Conservation (phyloP, 2,888 invertebrate species). For the Harmothoe impar region DNA sequence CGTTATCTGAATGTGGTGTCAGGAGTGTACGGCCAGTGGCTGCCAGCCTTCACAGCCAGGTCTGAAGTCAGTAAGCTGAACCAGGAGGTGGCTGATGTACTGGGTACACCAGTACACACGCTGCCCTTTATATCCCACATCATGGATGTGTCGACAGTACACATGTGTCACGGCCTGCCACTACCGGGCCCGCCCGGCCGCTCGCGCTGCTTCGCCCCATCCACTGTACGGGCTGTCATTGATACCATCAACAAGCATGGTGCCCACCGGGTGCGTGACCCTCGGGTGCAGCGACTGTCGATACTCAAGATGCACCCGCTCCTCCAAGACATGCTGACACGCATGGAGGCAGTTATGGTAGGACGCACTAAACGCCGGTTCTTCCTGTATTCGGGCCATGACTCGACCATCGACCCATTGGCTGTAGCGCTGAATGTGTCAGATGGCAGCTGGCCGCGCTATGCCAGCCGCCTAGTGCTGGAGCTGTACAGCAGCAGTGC, state of each 20-base stretch:
- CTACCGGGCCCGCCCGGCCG: constrained; percentile 88
- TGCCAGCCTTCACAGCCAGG: constrained; percentile 29
- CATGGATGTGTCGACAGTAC: constrained; percentile 91
- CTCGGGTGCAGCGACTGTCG: constrained; percentile 85
- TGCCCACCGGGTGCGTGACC: constrained; percentile 56
- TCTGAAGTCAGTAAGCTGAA: constrained; percentile 56
- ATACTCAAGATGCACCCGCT: constrained; percentile 90
- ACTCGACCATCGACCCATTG: constrained; percentile 93
- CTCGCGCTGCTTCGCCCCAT: constrained; percentile 74
- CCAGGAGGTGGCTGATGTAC: constrained; percentile 89
- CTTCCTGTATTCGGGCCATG: constrained; percentile 94
- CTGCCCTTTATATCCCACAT: constrained; percentile 86
- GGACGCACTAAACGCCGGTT: constrained; percentile 86
- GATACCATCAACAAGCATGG: constrained; percentile 72
- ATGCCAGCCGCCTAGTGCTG: constrained; percentile 93
- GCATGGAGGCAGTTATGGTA: constrained; percentile 69
- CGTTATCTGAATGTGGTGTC: constrained; percentile 83
- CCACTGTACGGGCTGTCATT: constrained; percentile 73
- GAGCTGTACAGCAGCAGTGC: constrained; percentile 89
- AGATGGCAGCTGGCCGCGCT: constrained; percentile 88
- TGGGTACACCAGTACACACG: constrained; percentile 89
- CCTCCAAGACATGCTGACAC: constrained; percentile 89
- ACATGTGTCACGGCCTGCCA: constrained; percentile 92
- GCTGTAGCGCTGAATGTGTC: constrained; percentile 90
- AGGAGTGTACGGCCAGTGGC: constrained; percentile 63